Evolutionary conservation across 2,113 vertebrate species (phyloP).

Genomic region (Gorsachius goisagi): DNA sequence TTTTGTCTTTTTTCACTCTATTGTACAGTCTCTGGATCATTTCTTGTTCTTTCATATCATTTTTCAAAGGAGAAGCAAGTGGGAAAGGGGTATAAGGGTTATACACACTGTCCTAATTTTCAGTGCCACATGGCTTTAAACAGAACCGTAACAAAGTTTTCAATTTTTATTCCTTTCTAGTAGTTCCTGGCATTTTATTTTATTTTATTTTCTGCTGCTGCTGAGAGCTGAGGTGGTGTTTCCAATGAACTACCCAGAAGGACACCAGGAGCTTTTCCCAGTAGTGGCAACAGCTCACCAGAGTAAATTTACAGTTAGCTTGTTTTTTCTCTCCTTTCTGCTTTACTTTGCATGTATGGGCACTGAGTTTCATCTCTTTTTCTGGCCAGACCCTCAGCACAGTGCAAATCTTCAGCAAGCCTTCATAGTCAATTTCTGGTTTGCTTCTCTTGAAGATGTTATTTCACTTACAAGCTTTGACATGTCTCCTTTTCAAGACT

Average conservation of each 20-base stretch:
- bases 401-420: not conserved
- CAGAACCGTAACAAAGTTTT: not conserved
- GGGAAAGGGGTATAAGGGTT: not conserved
- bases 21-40: not conserved
- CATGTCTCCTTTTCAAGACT: not conserved
- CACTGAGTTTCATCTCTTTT: not conserved
- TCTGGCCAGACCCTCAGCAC: not conserved
- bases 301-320: not conserved
- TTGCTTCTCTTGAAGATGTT: not conserved
- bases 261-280: not conserved
- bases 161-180: not conserved
- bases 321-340: not conserved
- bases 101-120: not conserved
- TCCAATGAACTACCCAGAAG: not conserved
- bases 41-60: not conserved
- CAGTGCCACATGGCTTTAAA: not conserved
- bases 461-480: not conserved
- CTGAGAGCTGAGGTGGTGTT: not conserved
- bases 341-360: not conserved
- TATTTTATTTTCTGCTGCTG: not conserved
- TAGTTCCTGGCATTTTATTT: not conserved
- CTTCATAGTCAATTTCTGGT: not conserved
- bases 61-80: not conserved
- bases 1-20: rapidly evolving
- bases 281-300: not conserved